phyloP scores from a whole-genome alignment of 2,113 vertebrate species.

The Cynoglossus semilaevis region DNA sequence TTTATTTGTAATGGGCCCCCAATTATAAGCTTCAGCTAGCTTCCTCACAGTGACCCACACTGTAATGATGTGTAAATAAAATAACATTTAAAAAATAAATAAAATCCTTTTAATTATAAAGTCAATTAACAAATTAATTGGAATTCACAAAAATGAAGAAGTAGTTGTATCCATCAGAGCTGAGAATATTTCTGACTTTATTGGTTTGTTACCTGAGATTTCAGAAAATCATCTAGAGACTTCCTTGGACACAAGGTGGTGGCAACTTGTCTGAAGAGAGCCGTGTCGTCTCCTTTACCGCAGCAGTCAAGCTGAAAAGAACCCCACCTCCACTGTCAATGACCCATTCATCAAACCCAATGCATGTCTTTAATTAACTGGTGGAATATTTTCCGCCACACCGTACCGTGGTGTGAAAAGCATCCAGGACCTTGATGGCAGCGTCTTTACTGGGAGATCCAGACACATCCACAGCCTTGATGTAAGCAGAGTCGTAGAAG shows the following conservation, averaged over 20 bases:
- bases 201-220: constrained; percentile 38
- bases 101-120: too few species aligned
- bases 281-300: constrained; percentile 68
- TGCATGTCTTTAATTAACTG: background rate
- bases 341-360: background rate
- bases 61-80: too few species aligned
- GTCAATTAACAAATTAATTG: too few species aligned
- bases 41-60: too few species aligned
- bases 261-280: constrained; percentile 37
- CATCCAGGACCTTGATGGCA: constrained; percentile 82
- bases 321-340: background rate
- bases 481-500: constrained; percentile 90
- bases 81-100: too few species aligned
- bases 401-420: constrained; percentile 78
- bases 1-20: too few species aligned
- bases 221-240: constrained; percentile 28
- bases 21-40: too few species aligned
- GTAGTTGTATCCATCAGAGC: too few species aligned
- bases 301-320: constrained; percentile 75
- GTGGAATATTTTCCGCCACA: background rate
- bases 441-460: constrained; percentile 56
- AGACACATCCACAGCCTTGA: constrained; percentile 62
- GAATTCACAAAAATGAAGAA: too few species aligned
- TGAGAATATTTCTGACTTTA: too few species aligned
- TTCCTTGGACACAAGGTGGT: constrained; percentile 61